Evolutionary conservation across 2,888 invertebrate genomes (phyloP).

Genomic region (Pyrocoelia pectoralis): DNA sequence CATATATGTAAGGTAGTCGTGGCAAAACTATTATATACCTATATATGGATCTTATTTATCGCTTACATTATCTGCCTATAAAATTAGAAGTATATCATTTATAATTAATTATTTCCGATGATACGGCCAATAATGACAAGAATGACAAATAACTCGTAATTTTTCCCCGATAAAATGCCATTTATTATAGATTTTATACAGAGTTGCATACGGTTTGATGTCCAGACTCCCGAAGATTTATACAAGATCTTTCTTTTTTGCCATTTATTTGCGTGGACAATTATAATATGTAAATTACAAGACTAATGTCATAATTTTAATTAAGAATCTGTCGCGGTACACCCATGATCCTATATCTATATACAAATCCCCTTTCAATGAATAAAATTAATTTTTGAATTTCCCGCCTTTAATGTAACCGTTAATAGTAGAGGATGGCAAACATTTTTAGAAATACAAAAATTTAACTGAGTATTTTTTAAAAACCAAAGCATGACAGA

Average conservation of each 20-base stretch:
- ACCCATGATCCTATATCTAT: no score
- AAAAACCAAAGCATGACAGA: conserved; percentile 40
- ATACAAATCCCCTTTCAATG: no score
- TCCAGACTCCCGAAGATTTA: conserved; percentile 43
- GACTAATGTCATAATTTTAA: conserved; percentile 8
- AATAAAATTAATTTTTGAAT: conserved; percentile 20
- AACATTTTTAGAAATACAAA: conserved; percentile 14
- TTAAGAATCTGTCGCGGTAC: neutral
- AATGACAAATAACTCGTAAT: no score
- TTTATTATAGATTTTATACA: neutral
- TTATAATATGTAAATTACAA: conserved; percentile 44
- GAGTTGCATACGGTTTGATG: conserved; percentile 37
- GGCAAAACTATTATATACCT: no score
- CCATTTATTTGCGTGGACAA: conserved; percentile 44
- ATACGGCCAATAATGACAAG: no score
- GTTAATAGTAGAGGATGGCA: conserved; percentile 15
- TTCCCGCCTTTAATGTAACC: conserved; percentile 23
- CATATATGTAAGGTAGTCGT: no score
- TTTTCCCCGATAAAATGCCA: neutral
- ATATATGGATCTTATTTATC: no score
- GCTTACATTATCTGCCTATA: no score
- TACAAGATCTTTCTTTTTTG: conserved; percentile 45
- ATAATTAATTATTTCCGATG: no score
- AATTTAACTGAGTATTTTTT: neutral
- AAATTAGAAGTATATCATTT: no score